Evolutionary conservation across 2,797 vertebrate genomes (phyloP).

Genomic region (Ataeniobius toweri): DNA sequence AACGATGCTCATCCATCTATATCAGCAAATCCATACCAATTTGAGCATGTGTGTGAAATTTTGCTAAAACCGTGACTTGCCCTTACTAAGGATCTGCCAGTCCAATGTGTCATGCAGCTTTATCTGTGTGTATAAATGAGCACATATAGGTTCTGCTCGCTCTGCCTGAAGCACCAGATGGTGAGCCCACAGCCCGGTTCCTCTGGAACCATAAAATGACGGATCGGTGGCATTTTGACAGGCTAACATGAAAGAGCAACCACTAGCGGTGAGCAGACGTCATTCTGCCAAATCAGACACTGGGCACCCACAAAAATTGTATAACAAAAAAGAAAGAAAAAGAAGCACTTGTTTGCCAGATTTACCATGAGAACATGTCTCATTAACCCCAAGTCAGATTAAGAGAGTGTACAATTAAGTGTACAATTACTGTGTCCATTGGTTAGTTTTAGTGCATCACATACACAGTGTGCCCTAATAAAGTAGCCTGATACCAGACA

Average conservation of each 20-base stretch:
- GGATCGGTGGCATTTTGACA: conserved; percentile 60
- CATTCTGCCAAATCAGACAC: conserved; percentile 22
- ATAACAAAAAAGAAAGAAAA: background rate
- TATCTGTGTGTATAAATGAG: conserved; percentile 15
- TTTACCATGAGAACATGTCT: conserved; percentile 11
- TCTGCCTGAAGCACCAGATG: conserved; percentile 63
- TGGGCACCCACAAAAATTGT: conserved; percentile 15
- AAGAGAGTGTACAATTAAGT: no score
- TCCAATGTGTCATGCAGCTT: conserved; percentile 31
- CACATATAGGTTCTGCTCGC: conserved; percentile 42
- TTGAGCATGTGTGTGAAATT: conserved; percentile 21
- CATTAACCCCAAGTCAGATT: conserved; percentile 9
- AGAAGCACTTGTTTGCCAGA: background rate
- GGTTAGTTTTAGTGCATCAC: conserved; percentile 22
- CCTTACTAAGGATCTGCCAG: conserved; percentile 21
- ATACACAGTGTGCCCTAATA: background rate
- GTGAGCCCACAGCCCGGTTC: conserved; percentile 52
- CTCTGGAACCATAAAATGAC: conserved; percentile 54
- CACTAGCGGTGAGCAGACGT: conserved; percentile 27
- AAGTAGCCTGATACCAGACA: background rate
- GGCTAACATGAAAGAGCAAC: conserved; percentile 44
- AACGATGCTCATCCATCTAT: background rate
- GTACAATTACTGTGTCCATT: conserved; percentile 14
- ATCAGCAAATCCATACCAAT: conserved; percentile 7
- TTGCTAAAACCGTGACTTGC: conserved; percentile 20